These are phyloP conservation scores for Smutsia temminckii DNA, from an alignment of 2,797 vertebrate species.

Conservation along the genomic window DNA sequence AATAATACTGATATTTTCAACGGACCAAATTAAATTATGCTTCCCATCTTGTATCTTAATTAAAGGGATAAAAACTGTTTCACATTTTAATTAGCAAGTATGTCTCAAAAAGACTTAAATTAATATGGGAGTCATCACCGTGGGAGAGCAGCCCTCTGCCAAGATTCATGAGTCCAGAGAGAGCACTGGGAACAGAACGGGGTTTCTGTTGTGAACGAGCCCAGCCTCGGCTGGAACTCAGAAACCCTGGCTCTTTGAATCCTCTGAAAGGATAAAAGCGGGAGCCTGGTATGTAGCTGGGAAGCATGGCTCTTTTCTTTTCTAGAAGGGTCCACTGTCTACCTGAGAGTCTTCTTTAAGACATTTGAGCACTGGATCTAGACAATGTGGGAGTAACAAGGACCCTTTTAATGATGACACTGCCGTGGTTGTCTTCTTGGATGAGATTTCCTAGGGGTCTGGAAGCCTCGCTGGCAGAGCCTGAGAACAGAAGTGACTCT, in stretches of 20 bases:
- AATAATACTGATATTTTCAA: slow-evolving; percentile 65
- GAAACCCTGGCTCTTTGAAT: not conserved
- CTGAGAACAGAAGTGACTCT: not conserved
- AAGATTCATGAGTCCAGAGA: slow-evolving; percentile 51
- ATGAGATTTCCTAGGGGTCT: not conserved
- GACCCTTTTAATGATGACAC: not conserved
- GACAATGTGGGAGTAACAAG: not conserved
- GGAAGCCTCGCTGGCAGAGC: not conserved
- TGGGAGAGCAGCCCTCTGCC: slow-evolving; percentile 63
- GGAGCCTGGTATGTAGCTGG: not conserved
- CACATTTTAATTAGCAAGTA: slow-evolving; percentile 73
- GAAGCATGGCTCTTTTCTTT: not conserved
- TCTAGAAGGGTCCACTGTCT: not conserved
- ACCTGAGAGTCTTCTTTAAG: not conserved
- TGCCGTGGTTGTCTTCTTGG: not conserved
- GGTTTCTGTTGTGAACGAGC: not conserved
- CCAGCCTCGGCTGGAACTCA: not conserved
- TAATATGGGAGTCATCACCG: slow-evolving; percentile 58
- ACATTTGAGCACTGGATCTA: not conserved
- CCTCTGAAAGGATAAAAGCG: not conserved
- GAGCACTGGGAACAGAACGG: not conserved
- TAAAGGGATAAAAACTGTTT: slow-evolving; percentile 71
- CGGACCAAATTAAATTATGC: slow-evolving; percentile 57
- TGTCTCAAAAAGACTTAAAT: slow-evolving; percentile 70
- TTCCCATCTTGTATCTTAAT: slow-evolving; percentile 75